Base-by-base conservation (phyloP, 1,140 invertebrate species). In the Conopomorpha cramerella region DNA sequence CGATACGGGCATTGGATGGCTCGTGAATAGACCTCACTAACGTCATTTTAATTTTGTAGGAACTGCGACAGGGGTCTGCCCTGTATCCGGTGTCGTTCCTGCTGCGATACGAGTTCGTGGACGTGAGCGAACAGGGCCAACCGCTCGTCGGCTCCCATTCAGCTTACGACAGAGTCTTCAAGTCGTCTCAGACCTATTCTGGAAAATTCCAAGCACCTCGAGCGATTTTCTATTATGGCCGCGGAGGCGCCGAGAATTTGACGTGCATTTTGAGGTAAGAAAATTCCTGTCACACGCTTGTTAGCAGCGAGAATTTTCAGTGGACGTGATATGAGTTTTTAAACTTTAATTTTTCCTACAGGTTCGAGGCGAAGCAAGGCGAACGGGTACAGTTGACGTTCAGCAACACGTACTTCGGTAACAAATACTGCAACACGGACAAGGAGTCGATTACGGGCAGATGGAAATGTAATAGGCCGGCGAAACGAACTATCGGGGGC, bases 151-250 rank as follows among this genome's bases (percentile, higher is more conserved):
- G 73, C 19, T 81, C 79, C 8, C 67, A 77, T 39, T 83, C 80
- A 41, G 77, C 81, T 16, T 86, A 84, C 55, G 83, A 85, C 57
- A 71, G 83, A 47, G 71, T 84, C 33, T 85, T 85, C 49, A 80
- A 70, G 45, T 76, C 71, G 17, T 70, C 66, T 18, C 66, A 71
- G 18, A 68, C 68, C 14, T 74, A 78, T 33, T 77, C 79, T 2
- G 87, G 87, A 2, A 80, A 78, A 55, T 90, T 92, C 55, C 82
- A 83, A 49, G 90, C 89, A 1, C 89, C 90, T 0, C 82, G 83
- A 43, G 90, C 86, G 49, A 89, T 91, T 11, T 92, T 92, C 71
- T 84, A 90, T 46, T 92, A 88, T 49, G 89, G 90, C 1, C 79
- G 90, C 34, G 90, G 90, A 1, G 90, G 90, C 1, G 80, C 86